Evolutionary conservation across 2,797 vertebrate species (phyloP).

Genomic region (Sparus aurata): DNA sequence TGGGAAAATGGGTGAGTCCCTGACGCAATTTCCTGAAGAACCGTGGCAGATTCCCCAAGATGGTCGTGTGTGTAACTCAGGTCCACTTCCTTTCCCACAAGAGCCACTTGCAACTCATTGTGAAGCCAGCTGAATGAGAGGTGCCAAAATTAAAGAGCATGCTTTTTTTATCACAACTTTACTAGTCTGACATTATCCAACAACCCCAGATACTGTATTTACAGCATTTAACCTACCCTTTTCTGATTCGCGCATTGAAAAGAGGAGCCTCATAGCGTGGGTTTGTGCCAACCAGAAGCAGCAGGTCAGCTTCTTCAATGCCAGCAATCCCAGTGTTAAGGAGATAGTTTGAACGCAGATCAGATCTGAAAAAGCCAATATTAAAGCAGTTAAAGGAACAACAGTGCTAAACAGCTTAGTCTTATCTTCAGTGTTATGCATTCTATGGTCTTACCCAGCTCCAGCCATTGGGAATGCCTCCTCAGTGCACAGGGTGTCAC

Average conservation of each 20-base stretch:
- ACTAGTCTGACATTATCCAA: background rate
- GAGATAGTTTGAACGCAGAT: conserved; percentile 92
- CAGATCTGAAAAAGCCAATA: conserved; percentile 81
- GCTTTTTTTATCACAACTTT: background rate
- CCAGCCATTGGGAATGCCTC: conserved; percentile 87
- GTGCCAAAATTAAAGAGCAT: conserved; percentile 4
- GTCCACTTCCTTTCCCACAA: conserved; percentile 90
- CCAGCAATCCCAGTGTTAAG: conserved; percentile 92
- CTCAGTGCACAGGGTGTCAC: conserved; percentile 90
- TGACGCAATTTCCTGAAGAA: conserved; percentile 89
- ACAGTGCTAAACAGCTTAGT: background rate
- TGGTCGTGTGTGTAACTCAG: conserved; percentile 91
- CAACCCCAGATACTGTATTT: background rate
- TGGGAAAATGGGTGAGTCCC: conserved; percentile 88
- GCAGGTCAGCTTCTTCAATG: conserved; percentile 91
- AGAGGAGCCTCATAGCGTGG: conserved; percentile 93
- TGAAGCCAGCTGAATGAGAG: conserved; percentile 91
- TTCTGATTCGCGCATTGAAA: conserved; percentile 92
- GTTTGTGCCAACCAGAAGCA: conserved; percentile 92
- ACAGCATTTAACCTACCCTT: conserved; percentile 80
- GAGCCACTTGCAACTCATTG: conserved; percentile 91
- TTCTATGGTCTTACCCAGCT: conserved; percentile 63
- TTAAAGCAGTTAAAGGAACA: too few species aligned
- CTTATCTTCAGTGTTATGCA: background rate
- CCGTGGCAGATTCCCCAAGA: conserved; percentile 89